Base-by-base conservation (phyloP, 1,140 invertebrate species). In the Platorchestia sp. region DNA sequence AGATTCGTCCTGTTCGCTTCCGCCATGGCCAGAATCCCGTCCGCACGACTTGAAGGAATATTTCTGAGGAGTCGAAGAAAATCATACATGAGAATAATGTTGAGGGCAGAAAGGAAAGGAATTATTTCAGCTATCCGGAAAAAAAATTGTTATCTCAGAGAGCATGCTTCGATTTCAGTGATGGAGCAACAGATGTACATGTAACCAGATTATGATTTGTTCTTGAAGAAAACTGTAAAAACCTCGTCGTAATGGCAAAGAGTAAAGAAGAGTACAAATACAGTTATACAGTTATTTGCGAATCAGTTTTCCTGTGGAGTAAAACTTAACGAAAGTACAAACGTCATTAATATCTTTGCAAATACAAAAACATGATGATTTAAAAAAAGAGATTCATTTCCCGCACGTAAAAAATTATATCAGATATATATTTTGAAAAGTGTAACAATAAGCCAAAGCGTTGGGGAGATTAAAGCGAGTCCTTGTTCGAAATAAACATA, bases 11-110 rank as follows among this genome's bases (percentile, higher is more conserved):
- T 98, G 97, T 96, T 98, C 98, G 51, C 98, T 98, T 95, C 98
- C 97, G 96, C 98, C 97, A 97, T 98, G 97, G 96, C 98, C 97
- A 95, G 98, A 97, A 97, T 98, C 97, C 96, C 98, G 97, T 96
- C 98, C 98, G 97, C 98, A 98, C 75, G 98, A 98, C 97, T 98
- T 98, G 98, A 98, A 98, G 97, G 98, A 98, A 97, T 98, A 98
- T 97, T 98, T 98, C 98, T 98, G 98, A 96, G 95, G 96, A 86
- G 86, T 42, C 41, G 40, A 16, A 41, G 41, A 86, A 86, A 36
- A 86, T 51, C 19, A 51, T 51, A 51, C 47, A 51, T 10, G 47
- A 51, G 6, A 51, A 51, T 6, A 51, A 6, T 51, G 6, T 51
- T 51, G 6, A 10, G 6, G 47, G 19, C 47, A 6, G 6, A 51